Evolutionary conservation across 2,888 invertebrate species (phyloP).

Genomic region (Microdon myrmicae): DNA sequence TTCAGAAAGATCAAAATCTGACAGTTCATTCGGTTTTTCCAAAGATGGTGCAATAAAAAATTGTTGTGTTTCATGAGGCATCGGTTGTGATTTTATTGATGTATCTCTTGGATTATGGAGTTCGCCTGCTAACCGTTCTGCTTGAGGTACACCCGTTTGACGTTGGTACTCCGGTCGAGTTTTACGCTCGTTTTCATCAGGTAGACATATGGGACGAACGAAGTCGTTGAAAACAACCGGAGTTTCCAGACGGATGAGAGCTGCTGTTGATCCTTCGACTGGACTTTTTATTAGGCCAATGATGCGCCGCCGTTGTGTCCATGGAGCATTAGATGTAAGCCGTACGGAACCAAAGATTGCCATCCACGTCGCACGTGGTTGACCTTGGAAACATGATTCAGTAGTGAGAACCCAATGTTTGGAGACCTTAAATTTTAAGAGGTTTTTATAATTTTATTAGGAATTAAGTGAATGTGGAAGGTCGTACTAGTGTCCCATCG

Average conservation of each 20-base stretch:
- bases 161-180: constrained; percentile 58
- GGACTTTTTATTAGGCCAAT: constrained; percentile 90
- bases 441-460: background rate
- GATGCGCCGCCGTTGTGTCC: constrained; percentile 86
- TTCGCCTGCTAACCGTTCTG: constrained; percentile 61
- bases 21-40: constrained; percentile 26
- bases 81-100: constrained; percentile 19
- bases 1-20: constrained; percentile 54
- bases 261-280: constrained; percentile 87
- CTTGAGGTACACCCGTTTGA: constrained; percentile 61
- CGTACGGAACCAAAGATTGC: constrained; percentile 82
- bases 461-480: background rate
- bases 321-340: constrained; percentile 82
- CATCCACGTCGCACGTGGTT: constrained; percentile 88
- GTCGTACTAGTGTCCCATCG: constrained; percentile 80
- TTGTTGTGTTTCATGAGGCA: constrained; percentile 63
- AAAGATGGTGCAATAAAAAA: constrained; percentile 63
- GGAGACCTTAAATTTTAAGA: constrained; percentile 65
- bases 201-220: constrained; percentile 83
- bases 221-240: constrained; percentile 82
- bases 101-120: constrained; percentile 23
- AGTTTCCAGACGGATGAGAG: constrained; percentile 81
- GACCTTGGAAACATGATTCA: constrained; percentile 88
- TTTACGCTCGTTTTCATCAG: constrained; percentile 69
- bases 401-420: constrained; percentile 87